phyloP scores from a whole-genome alignment of 2,797 vertebrate genomes.

The Rhabdomys pumilio region DNA sequence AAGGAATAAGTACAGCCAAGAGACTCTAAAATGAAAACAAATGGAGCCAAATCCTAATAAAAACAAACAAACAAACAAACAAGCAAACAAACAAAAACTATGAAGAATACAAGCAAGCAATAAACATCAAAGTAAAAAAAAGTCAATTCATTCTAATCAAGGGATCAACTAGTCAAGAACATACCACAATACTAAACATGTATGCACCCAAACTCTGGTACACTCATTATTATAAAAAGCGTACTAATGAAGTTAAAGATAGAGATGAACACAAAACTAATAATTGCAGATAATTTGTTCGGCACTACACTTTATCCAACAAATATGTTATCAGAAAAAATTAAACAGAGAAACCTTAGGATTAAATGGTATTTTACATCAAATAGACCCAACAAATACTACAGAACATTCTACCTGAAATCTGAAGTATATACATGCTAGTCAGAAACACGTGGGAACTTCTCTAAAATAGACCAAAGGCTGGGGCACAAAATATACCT shows the following conservation, averaged over 20 bases:
- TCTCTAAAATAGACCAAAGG: neutral
- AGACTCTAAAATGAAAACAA: neutral
- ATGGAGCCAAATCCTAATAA: neutral
- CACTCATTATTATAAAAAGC: neutral
- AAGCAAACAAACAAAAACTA: neutral
- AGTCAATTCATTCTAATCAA: neutral
- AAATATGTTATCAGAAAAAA: neutral
- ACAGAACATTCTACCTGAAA: neutral
- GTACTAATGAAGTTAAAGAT: neutral
- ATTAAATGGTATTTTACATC: neutral
- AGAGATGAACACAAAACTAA: neutral
- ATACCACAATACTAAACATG: too few relatives aligned
- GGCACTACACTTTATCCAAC: neutral
- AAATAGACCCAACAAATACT: neutral
- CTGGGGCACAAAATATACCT: neutral
- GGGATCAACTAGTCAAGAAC: neutral
- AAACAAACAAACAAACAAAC: neutral
- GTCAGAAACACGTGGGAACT: neutral
- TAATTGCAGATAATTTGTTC: neutral
- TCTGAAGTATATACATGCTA: neutral
- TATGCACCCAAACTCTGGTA: neutral
- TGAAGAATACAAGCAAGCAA: neutral
- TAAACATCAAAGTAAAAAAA: neutral
- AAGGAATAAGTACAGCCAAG: neutral
- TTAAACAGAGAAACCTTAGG: neutral